phyloP scores from a whole-genome alignment of 2,888 invertebrate species.

The Drosophila melanosoma region DNA sequence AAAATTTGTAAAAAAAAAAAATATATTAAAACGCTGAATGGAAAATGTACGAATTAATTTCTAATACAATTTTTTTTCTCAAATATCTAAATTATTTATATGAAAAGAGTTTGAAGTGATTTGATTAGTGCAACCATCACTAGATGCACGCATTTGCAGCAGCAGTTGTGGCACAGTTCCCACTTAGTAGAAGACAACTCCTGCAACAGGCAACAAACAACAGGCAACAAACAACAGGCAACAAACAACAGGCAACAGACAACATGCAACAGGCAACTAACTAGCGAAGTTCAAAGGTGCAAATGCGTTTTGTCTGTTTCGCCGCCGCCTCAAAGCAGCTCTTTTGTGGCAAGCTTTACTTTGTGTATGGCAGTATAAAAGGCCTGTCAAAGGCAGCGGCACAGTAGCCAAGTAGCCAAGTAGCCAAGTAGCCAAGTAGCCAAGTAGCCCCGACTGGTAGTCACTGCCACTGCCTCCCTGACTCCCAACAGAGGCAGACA shows the following conservation, averaged over 20 bases:
- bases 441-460: slow-evolving; percentile 4
- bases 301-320: slow-evolving; percentile 71
- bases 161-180: slow-evolving; percentile 60
- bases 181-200: slow-evolving; percentile 32
- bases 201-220: slow-evolving; percentile 6
- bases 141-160: slow-evolving; percentile 1
- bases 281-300: slow-evolving; percentile 74
- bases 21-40: no score
- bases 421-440: slow-evolving; percentile 34
- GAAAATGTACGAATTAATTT: background rate
- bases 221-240: slow-evolving; percentile 12
- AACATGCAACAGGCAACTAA: slow-evolving; percentile 27
- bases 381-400: slow-evolving; percentile 49
- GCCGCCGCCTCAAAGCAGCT: background rate
- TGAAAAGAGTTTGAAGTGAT: background rate
- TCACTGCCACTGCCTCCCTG: background rate
- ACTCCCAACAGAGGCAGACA: slow-evolving; percentile 46
- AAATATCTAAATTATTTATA: background rate
- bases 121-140: slow-evolving; percentile 2
- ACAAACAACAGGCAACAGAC: slow-evolving; percentile 5
- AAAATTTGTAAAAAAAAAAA: background rate
- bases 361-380: slow-evolving; percentile 12
- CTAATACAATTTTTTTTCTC: background rate
- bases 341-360: slow-evolving; percentile 32
- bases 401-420: slow-evolving; percentile 39